These are phyloP conservation scores for Tromatobia lineatoria DNA, from an alignment of 2,888 invertebrate species.

Conservation along the genomic window DNA sequence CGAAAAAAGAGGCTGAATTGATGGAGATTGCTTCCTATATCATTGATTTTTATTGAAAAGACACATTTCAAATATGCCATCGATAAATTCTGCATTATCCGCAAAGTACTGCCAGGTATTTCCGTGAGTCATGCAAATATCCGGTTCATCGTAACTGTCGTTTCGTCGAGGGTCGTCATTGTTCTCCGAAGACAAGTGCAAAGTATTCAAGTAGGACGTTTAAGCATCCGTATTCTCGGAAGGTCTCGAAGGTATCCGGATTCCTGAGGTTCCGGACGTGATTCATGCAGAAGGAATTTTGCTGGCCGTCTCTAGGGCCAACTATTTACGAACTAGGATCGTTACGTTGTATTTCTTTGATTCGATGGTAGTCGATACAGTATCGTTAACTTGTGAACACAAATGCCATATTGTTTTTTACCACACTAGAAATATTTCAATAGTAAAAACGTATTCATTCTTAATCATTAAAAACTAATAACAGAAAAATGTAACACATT, in stretches of 20 bases:
- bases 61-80: background rate
- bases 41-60: background rate
- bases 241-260: slow-evolving; percentile 55
- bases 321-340: slow-evolving; percentile 28
- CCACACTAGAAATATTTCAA: no score
- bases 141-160: background rate
- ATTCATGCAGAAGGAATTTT: slow-evolving; percentile 44
- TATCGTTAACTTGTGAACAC: background rate
- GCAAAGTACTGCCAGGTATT: background rate
- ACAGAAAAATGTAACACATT: no score
- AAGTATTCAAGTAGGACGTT: slow-evolving; percentile 9
- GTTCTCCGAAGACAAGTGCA: background rate
- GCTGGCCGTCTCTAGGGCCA: slow-evolving; percentile 32
- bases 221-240: slow-evolving; percentile 44
- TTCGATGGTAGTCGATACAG: background rate
- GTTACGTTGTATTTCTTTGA: background rate
- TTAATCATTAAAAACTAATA: no score
- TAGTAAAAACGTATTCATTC: no score
- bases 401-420: background rate
- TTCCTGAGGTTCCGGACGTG: slow-evolving; percentile 38
- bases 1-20: no score
- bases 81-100: background rate
- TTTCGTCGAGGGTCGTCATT: slow-evolving; percentile 23
- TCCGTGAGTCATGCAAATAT: background rate
- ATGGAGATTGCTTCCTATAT: no score